Percentiles rank a stretch among this genome's conserved stretches.
Evolutionary conservation across 2,113 vertebrate genomes (phyloP).

Genomic region (Sus scrofa): DNA sequence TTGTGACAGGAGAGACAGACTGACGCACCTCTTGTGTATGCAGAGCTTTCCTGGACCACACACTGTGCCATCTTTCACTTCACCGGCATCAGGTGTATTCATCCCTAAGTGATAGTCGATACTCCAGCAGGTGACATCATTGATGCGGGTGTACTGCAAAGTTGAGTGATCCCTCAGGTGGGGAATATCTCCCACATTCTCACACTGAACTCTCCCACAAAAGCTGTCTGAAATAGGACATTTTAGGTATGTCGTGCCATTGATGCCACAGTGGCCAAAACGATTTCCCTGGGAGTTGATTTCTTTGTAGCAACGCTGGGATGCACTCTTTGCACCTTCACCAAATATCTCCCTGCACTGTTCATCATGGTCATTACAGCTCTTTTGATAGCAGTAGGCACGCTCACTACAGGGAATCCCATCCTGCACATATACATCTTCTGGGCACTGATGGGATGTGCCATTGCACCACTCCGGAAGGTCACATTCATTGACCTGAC

Average conservation of each 20-base stretch:
- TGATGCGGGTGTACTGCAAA: neutral
- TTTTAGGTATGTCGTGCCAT: conserved; percentile 40
- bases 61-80: conserved; percentile 70
- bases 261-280: conserved; percentile 76
- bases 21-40: conserved; percentile 61
- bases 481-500: conserved; percentile 72
- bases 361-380: conserved; percentile 58
- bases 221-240: conserved; percentile 59
- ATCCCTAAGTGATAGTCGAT: neutral
- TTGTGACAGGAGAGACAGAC: conserved; percentile 48
- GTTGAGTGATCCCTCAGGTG: neutral
- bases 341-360: conserved; percentile 79
- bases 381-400: conserved; percentile 71
- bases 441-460: conserved; percentile 77
- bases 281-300: conserved; percentile 71
- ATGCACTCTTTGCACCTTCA: conserved; percentile 66
- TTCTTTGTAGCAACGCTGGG: conserved; percentile 72
- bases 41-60: conserved; percentile 76
- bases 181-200: conserved; percentile 32
- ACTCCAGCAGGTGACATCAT: conserved; percentile 48
- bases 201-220: conserved; percentile 79
- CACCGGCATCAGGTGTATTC: neutral
- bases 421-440: conserved; percentile 72
- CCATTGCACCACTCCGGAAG: conserved; percentile 79
- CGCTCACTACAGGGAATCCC: conserved; percentile 55